Conservation (phyloP, 2,113 vertebrate genomes). For the Falco punctatus region DNA sequence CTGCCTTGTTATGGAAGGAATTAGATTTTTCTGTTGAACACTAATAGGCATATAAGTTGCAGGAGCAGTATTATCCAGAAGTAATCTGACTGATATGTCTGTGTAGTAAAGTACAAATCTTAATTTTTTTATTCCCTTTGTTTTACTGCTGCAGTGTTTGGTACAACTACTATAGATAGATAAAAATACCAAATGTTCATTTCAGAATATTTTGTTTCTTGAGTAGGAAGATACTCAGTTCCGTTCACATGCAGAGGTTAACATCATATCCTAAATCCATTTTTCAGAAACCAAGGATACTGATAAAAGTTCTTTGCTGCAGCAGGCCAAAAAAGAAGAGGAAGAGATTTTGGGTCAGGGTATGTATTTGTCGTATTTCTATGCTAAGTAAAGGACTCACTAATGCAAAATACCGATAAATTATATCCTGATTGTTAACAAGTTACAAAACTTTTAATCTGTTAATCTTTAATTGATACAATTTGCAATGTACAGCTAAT, state of each 20-base stretch:
- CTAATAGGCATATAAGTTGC: neutral
- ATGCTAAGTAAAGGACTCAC: neutral
- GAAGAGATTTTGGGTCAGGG: conserved; percentile 82
- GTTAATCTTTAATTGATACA: neutral
- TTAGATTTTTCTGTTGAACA: neutral
- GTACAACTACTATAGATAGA: neutral
- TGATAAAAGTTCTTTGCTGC: conserved; percentile 60
- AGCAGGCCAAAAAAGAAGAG: conserved; percentile 77
- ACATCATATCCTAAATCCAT: neutral
- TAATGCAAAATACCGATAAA: neutral
- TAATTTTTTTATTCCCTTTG: neutral
- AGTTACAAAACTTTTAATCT: neutral
- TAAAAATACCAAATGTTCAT: neutral
- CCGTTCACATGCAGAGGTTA: neutral
- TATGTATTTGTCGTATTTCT: conserved; percentile 70
- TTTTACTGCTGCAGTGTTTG: neutral
- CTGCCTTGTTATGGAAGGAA: neutral
- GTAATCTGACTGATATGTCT: neutral
- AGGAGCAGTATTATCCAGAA: neutral
- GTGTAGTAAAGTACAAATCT: neutral
- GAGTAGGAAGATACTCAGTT: neutral
- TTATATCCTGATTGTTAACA: neutral
- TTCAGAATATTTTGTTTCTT: neutral
- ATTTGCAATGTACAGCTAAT: neutral
- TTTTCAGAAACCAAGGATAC: conserved; percentile 72